Evolutionary conservation across 2,113 vertebrate species (phyloP).

Genomic region (Pseudopipra pipra): DNA sequence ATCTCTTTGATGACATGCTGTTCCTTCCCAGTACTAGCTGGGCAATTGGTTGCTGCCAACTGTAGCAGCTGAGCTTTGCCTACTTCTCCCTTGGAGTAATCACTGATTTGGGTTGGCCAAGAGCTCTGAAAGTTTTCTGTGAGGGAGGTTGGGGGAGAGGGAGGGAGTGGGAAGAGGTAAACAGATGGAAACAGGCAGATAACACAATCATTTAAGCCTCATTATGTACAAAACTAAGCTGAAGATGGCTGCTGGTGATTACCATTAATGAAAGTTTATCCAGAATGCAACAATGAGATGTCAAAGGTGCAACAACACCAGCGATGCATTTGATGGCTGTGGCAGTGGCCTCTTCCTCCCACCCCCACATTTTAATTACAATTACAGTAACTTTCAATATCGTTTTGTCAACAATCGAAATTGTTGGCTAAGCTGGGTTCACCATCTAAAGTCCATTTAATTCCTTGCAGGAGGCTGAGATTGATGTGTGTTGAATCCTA

Average conservation of each 20-base stretch:
- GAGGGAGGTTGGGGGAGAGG: not conserved
- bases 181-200: not conserved
- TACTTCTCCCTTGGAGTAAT: not conserved
- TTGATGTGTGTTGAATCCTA: not conserved
- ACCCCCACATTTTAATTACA: not conserved
- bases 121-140: slow-evolving; percentile 1
- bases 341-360: not conserved
- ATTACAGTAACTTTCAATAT: not conserved
- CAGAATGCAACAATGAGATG: not conserved
- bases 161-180: not conserved
- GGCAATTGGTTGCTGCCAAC: not conserved
- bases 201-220: not conserved
- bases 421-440: not conserved
- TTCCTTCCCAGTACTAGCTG: not conserved
- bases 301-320: not conserved
- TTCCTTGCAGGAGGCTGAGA: not conserved
- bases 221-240: not conserved
- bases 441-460: not conserved
- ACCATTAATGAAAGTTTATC: not conserved
- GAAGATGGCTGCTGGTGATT: not conserved
- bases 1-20: not conserved
- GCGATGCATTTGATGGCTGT: not conserved
- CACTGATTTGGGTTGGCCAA: not conserved
- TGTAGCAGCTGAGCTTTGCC: not conserved
- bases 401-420: not conserved